phyloP scores from a whole-genome alignment of 2,797 vertebrate genomes.

The Gorsachius magnificus region DNA sequence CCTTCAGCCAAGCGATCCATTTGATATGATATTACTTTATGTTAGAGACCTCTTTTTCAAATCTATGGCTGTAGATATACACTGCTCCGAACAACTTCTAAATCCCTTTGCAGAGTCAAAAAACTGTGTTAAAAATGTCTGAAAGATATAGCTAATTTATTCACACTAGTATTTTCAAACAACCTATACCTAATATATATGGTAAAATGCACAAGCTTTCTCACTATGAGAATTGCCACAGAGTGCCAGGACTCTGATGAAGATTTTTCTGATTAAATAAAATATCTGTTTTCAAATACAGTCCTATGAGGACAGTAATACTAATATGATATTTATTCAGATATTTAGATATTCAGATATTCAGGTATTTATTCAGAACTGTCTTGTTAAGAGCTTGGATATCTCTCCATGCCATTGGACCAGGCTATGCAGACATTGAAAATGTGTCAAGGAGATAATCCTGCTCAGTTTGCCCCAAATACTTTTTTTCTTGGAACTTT shows the following conservation, averaged over 20 bases:
- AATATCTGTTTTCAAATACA: neutral
- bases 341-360: neutral
- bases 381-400: neutral
- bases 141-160: neutral
- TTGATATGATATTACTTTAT: neutral
- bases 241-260: fast-evolving
- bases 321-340: neutral
- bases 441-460: neutral
- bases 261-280: neutral
- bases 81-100: neutral
- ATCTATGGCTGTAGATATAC: neutral
- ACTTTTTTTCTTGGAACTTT: neutral
- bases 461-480: neutral
- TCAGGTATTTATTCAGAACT: neutral
- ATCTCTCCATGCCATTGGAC: neutral
- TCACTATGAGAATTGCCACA: neutral
- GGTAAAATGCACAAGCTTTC: neutral
- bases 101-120: neutral
- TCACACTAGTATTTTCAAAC: neutral
- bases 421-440: neutral
- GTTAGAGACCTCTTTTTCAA: neutral
- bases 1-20: neutral
- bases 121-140: neutral
- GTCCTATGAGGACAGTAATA: neutral
- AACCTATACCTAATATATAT: neutral